These are phyloP conservation scores for Eulithis prunata DNA, from an alignment of 2,888 invertebrate genomes.

Conservation along the genomic window DNA sequence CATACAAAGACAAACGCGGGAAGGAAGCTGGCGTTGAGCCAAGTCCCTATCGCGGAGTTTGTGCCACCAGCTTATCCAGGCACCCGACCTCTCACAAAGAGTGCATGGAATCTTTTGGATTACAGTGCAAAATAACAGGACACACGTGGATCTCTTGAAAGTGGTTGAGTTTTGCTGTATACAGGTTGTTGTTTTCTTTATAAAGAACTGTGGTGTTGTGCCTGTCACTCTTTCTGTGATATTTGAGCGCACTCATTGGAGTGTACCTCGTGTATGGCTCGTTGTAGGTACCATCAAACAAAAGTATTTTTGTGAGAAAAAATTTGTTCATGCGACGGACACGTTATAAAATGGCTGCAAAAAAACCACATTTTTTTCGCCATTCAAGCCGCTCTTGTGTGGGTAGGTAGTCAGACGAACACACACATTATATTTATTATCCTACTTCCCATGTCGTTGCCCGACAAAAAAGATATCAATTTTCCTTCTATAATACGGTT, in stretches of 20 bases:
- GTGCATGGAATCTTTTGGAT: conserved; percentile 41
- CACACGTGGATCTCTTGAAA: conserved; percentile 46
- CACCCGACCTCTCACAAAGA: conserved; percentile 47
- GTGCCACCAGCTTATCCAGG: conserved; percentile 59
- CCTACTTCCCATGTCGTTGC: no score
- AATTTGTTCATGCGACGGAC: no score
- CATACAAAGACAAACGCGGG: conserved; percentile 55
- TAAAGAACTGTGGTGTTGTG: conserved; percentile 56
- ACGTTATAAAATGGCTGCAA: no score
- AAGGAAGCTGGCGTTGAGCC: conserved; percentile 65
- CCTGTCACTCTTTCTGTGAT: conserved; percentile 40
- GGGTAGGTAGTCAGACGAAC: no score
- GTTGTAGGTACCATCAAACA: background rate
- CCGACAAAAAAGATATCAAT: no score
- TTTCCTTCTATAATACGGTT: no score
- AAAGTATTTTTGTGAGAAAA: background rate
- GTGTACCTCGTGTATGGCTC: conserved; percentile 7
- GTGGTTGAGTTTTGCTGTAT: conserved; percentile 57
- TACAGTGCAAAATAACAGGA: conserved; percentile 44
- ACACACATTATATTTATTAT: no score
- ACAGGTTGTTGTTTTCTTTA: conserved; percentile 63
- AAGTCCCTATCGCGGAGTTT: conserved; percentile 61
- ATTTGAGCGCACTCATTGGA: conserved; percentile 8
- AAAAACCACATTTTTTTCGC: no score
- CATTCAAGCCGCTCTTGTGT: no score